Percentiles rank a stretch among this genome's conserved stretches.
Conservation (phyloP, 2,113 vertebrate genomes). For the Saccopteryx bilineata region DNA sequence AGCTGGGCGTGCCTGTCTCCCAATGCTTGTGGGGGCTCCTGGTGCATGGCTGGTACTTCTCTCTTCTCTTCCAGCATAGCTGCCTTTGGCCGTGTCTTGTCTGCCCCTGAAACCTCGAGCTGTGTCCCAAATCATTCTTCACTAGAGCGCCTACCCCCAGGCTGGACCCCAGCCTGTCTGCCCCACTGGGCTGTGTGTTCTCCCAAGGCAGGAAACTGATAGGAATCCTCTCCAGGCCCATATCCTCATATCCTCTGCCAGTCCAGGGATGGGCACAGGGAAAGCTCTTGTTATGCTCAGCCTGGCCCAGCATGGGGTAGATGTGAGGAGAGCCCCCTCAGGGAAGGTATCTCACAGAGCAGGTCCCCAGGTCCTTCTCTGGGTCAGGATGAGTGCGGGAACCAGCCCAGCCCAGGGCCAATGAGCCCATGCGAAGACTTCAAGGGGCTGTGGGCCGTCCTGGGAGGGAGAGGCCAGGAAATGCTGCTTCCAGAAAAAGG, state of each 20-base stretch:
- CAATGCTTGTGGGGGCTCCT: no score
- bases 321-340: neutral
- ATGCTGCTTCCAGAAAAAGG: slow-evolving; percentile 79
- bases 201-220: neutral
- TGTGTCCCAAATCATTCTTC: neutral
- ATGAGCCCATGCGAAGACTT: neutral
- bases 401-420: neutral
- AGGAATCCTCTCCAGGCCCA: neutral
- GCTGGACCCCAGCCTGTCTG: neutral
- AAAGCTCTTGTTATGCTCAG: neutral
- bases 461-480: slow-evolving; percentile 57
- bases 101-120: neutral
- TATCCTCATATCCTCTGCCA: neutral
- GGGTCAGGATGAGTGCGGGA: neutral
- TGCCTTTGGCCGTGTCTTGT: neutral
- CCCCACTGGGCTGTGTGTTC: neutral
- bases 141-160: neutral
- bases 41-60: neutral
- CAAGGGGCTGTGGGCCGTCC: neutral
- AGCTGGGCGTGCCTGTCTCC: neutral
- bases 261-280: neutral
- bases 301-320: neutral
- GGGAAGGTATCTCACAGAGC: neutral
- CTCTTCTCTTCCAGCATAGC: neutral
- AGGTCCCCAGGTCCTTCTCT: neutral